A percentile compares a stretch with the other conserved stretches of the same genome.
Evolutionary conservation across 2,797 vertebrate genomes (phyloP).

Genomic region (Macropus fuliginosus): DNA sequence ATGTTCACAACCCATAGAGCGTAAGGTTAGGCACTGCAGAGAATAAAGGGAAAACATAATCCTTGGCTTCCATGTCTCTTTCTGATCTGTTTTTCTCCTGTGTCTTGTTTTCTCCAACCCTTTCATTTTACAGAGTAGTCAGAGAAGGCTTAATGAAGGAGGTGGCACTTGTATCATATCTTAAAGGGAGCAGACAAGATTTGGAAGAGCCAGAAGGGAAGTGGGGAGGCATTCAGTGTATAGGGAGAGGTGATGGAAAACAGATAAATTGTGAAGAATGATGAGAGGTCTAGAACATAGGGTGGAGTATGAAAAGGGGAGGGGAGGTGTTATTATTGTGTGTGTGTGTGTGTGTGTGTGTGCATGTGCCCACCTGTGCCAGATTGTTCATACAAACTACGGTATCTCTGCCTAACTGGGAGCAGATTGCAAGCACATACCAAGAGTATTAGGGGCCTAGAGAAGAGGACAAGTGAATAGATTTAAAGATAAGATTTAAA

Average conservation of each 20-base stretch:
- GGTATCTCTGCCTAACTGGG: background rate
- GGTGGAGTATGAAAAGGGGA: background rate
- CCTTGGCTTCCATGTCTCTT: background rate
- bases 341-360: fast-evolving
- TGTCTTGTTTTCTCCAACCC: background rate
- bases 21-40: background rate
- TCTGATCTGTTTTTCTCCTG: background rate
- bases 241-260: background rate
- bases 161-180: background rate
- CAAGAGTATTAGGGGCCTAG: background rate
- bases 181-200: background rate
- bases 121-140: background rate
- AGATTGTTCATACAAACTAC: background rate
- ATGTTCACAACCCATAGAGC: background rate
- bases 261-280: background rate
- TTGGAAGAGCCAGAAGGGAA: background rate
- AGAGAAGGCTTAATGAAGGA: background rate
- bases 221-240: background rate
- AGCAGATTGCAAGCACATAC: background rate
- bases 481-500: background rate
- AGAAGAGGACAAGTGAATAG: background rate
- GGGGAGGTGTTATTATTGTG: background rate
- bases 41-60: background rate
- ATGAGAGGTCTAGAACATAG: background rate
- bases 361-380: background rate